Evolutionary conservation across 2,888 invertebrate genomes (phyloP).

Genomic region (Noctua janthe): DNA sequence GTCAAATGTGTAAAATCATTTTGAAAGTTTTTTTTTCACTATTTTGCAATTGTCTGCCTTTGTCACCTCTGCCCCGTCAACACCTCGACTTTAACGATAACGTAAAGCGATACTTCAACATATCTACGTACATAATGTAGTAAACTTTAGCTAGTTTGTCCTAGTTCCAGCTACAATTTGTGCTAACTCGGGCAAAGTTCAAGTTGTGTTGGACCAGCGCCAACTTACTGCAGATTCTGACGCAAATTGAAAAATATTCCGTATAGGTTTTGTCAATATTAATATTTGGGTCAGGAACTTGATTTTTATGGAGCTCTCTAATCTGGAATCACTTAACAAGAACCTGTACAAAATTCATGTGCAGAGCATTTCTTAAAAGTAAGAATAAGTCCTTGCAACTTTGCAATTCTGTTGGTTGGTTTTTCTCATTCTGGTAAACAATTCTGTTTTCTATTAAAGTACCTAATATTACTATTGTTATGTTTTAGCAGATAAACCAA

Average conservation of each 20-base stretch:
- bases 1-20: too few species aligned
- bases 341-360: background rate
- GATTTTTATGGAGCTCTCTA: background rate
- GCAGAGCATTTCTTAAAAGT: background rate
- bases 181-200: conserved; percentile 30
- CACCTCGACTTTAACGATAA: too few species aligned
- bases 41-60: too few species aligned
- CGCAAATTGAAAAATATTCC: conserved; percentile 6
- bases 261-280: background rate
- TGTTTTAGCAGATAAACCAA: background rate
- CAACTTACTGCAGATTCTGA: conserved; percentile 27
- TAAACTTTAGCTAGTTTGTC: conserved; percentile 2
- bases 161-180: conserved; percentile 24
- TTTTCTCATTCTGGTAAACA: background rate
- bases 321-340: background rate
- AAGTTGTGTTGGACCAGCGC: conserved; percentile 36
- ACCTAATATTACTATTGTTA: background rate
- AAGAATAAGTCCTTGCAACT: too few species aligned
- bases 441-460: background rate
- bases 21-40: too few species aligned
- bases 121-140: background rate
- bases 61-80: too few species aligned
- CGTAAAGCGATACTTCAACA: background rate
- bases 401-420: background rate
- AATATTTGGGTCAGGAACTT: background rate